These are phyloP conservation scores for Chymomyza amoena DNA, from an alignment of 2,888 invertebrate species.

Conservation along the genomic window DNA sequence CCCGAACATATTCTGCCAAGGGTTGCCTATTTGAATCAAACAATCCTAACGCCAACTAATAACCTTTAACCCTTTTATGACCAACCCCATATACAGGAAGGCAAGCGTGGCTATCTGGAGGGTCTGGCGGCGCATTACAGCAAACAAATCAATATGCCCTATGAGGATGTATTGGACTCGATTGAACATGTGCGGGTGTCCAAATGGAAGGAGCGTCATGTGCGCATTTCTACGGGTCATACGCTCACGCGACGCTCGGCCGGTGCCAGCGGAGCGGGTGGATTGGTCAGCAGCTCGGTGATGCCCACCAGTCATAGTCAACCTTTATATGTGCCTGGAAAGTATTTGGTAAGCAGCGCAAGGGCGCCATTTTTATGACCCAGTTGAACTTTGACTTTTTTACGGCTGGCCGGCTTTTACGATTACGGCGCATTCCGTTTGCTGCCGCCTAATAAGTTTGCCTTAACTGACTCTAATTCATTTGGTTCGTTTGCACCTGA, in stretches of 20 bases:
- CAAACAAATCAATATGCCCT: constrained; percentile 92
- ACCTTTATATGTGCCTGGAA: constrained; percentile 93
- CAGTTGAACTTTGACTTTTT: constrained; percentile 52
- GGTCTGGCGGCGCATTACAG: constrained; percentile 92
- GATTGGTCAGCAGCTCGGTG: constrained; percentile 78
- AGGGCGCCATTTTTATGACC: neutral
- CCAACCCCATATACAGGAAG: constrained; percentile 84
- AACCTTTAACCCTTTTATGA: neutral
- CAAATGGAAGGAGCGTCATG: constrained; percentile 79
- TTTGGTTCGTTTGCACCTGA: neutral
- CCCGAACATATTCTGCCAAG: neutral
- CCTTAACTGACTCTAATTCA: neutral
- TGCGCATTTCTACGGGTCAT: constrained; percentile 77
- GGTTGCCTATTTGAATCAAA: neutral
- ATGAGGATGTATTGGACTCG: constrained; percentile 91
- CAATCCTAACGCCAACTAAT: neutral
- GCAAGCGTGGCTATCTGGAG: constrained; percentile 91
- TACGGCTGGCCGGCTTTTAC: constrained; percentile 54
- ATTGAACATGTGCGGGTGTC: constrained; percentile 89
- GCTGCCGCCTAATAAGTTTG: neutral
- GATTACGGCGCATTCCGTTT: constrained; percentile 33
- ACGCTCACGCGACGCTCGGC: constrained; percentile 71
- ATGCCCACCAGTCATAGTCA: constrained; percentile 90
- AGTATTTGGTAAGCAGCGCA: constrained; percentile 90
- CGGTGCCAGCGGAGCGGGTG: constrained; percentile 56